Base-by-base conservation (phyloP, 2,888 invertebrate genomes). In the Salpingus planirostris region DNA sequence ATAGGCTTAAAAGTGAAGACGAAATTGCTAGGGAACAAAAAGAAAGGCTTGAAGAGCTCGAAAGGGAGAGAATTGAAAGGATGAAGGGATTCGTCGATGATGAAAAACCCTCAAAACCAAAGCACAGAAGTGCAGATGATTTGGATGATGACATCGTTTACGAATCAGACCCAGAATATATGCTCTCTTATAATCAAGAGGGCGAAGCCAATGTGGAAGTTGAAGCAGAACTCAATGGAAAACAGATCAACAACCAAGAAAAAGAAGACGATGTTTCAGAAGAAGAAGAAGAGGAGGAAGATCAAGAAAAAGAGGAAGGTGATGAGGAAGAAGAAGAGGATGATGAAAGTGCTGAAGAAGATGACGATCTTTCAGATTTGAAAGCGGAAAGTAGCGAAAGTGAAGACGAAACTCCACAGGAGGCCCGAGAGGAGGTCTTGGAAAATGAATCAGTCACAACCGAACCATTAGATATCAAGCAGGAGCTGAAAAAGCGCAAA, bases 121-220 rank as follows among this genome's bases (percentile, higher is more conserved):
- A 74, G 44, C 87, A 90, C 57, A 69, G 76, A 63, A 81, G 72
- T 38, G 91, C 89, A 0, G 92, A 92, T 67, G 90, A 88, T 60
- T 70, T 92, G 33, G 89, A 90, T 48, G 89, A 89, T 62, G 82
- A 82, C 58, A 82, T 83, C 52, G 73, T 73, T 21, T 59, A 76
- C 38, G 76, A 78, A 29, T 66, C 70, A 11, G 74, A 74, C 34
- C 47, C 57, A 2, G 38, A 40, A 30, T 57, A 58, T 31, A 58
- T 51, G 33, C 47, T 65, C 18, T 53, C 59, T 21, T 62, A 64
- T 41, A 55, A 63, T 44, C 46, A 55, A 28, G 50, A 57, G 43
- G 60, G 59, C 11, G 46, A 55, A 44, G 43, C 57, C 30, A 55
- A 59, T 42, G 59, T 66, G 23, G 59, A 56, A 34, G 55, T 65